A percentile compares a stretch with the other conserved stretches of the same genome.
Evolutionary conservation across 1,140 invertebrate genomes (phyloP).

Genomic region (Gryllus bimaculatus): DNA sequence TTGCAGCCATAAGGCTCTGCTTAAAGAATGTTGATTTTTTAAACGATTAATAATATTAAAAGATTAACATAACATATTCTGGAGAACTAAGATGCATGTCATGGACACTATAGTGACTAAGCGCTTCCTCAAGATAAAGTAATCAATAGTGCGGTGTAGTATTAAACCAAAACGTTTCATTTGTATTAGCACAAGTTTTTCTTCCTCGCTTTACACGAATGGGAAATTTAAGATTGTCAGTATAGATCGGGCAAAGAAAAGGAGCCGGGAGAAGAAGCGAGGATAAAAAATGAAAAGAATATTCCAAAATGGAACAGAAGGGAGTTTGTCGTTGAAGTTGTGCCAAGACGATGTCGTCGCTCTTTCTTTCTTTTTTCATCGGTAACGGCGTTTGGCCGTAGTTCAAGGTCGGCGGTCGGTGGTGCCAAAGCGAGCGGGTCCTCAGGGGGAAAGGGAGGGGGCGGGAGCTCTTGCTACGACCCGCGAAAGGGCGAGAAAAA

Average conservation of each 20-base stretch:
- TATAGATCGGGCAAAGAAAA: background rate
- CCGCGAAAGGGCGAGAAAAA: background rate
- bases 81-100: too few species aligned
- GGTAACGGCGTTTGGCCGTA: background rate
- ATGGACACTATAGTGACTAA: too few species aligned
- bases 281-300: background rate
- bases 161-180: background rate
- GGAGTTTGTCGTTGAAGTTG: background rate
- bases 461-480: too few species aligned
- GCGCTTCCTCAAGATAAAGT: background rate
- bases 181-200: background rate
- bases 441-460: background rate
- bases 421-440: background rate
- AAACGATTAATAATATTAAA: too few species aligned
- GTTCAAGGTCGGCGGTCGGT: background rate
- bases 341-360: background rate
- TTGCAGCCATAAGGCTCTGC: too few species aligned
- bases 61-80: too few species aligned
- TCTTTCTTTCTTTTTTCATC: background rate
- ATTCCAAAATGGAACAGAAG: conserved; percentile 1
- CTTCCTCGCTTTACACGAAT: background rate
- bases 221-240: background rate
- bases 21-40: too few species aligned
- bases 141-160: background rate
- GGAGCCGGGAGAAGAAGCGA: background rate